phyloP scores from a whole-genome alignment of 35 echinoderm and acorn worm genomes.

The Holothuria glaberrima region DNA sequence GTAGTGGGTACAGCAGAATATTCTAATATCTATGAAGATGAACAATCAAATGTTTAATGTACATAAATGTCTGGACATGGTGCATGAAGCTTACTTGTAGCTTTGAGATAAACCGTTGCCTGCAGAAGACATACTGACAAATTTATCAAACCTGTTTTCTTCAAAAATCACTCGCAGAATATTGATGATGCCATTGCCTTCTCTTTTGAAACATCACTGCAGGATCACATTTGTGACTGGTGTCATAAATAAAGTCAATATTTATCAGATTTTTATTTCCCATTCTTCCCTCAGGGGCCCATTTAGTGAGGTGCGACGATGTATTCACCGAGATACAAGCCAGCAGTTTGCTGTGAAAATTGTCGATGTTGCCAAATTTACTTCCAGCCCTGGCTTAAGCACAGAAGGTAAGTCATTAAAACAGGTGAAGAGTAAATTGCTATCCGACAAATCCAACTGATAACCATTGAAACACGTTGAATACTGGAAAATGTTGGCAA shows the following conservation, averaged over 20 bases:
- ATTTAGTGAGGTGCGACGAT: slow-evolving; percentile 98
- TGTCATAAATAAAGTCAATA: slow-evolving; percentile 22
- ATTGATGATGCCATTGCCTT: neutral
- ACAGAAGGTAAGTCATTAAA: slow-evolving; percentile 89
- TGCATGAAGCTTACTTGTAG: too few relatives aligned
- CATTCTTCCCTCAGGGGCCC: slow-evolving; percentile 78
- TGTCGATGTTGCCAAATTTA: slow-evolving; percentile 99
- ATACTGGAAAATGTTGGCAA: too few relatives aligned
- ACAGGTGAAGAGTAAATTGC: neutral
- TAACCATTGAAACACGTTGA: too few relatives aligned
- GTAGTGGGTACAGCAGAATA: too few relatives aligned
- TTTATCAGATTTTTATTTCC: slow-evolving; percentile 12
- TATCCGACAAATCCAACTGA: too few relatives aligned
- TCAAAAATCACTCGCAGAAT: neutral
- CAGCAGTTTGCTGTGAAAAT: slow-evolving; percentile 99
- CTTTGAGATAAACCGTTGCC: too few relatives aligned
- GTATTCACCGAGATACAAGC: slow-evolving; percentile 94
- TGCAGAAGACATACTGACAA: too few relatives aligned
- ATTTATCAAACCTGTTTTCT: too few relatives aligned
- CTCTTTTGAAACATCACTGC: too few relatives aligned
- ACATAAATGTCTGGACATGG: too few relatives aligned
- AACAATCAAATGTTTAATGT: too few relatives aligned
- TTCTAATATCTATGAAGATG: too few relatives aligned
- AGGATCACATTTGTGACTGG: neutral
- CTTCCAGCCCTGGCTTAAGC: slow-evolving; percentile 97